Conservation (phyloP, 2,113 vertebrate genomes). For the Cyphomyrus plagiostoma region DNA sequence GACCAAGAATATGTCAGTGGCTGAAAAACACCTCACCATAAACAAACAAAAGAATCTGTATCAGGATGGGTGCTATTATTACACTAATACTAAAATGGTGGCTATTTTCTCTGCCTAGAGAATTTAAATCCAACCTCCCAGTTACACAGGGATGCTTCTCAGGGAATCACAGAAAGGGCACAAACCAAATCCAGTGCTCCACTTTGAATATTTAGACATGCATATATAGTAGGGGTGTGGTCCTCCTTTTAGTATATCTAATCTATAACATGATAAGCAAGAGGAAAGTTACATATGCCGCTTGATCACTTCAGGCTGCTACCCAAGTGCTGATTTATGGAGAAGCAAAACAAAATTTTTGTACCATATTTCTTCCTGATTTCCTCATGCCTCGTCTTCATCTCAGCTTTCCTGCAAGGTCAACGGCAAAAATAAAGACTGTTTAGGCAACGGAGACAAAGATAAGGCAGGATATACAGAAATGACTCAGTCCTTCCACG, state of each 20-base stretch:
- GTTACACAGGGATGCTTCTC: background rate
- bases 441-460: background rate
- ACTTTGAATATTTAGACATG: background rate
- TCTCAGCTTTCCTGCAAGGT: conserved; percentile 73
- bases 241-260: background rate
- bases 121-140: background rate
- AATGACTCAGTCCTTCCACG: background rate
- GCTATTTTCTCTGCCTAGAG: background rate
- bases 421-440: conserved; percentile 30
- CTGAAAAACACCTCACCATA: background rate
- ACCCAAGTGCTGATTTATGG: background rate
- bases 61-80: background rate
- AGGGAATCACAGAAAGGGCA: background rate
- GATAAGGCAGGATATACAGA: background rate
- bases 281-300: background rate
- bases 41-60: background rate
- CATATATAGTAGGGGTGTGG: background rate
- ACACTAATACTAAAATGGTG: background rate
- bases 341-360: conserved; percentile 20
- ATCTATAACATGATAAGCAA: background rate
- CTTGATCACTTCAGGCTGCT: background rate
- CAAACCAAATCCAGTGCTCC: background rate
- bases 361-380: conserved; percentile 91
- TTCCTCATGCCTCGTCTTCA: conserved; percentile 85
- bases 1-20: background rate